Evolutionary conservation across 2,888 invertebrate species (phyloP), one percentile per base, ranked within the genome.

Genomic region (Perithous albicinctus): DNA sequence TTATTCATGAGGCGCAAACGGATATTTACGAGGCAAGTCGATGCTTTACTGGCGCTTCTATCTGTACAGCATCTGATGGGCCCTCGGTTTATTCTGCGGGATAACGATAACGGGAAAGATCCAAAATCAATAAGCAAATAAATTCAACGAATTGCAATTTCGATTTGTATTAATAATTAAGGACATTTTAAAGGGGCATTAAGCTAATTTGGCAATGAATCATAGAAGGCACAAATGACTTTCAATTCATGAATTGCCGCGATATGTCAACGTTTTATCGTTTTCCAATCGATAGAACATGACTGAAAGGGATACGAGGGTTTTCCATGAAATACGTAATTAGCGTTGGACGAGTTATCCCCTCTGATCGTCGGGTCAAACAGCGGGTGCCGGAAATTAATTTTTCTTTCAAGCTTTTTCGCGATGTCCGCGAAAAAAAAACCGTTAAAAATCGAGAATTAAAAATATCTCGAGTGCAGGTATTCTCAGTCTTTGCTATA

Each of bases 401-500:
- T 72, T 59, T 72, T 43, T 46, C 29, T 43, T 20, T 41, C 32
- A n/a, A 59, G 18, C 29, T 72, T 43, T 59, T 59, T 38, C 54
- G 41, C 12, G 23, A 41, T 4, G 38, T 6, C 15, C 54, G 35
- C 20, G 20, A 0, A 23, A 38, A 23, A 38, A 1, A n/a, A 35
- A 15, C 32, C 32, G 26, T 72, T 29, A 59, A 32, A 59, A 20
- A 59, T 59, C 32, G 41, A 43, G 32, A 29, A 18, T 59, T 18
- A 41, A 56, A 56, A 70, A 26, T 26, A 43, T 6, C 20, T 20
- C 18, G 29, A 43, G 59, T 12, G 29, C 38, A 10, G 23, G n/a
- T 38, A 41, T 32, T 72, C 20, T 48, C 35, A 8, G 35, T 66
- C 59, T 77, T 73, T 72, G 43, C 20, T 12, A 38, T 80, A 61